Evolutionary conservation across 2,797 vertebrate genomes (phyloP).

Genomic region (Hippocampus kuda): DNA sequence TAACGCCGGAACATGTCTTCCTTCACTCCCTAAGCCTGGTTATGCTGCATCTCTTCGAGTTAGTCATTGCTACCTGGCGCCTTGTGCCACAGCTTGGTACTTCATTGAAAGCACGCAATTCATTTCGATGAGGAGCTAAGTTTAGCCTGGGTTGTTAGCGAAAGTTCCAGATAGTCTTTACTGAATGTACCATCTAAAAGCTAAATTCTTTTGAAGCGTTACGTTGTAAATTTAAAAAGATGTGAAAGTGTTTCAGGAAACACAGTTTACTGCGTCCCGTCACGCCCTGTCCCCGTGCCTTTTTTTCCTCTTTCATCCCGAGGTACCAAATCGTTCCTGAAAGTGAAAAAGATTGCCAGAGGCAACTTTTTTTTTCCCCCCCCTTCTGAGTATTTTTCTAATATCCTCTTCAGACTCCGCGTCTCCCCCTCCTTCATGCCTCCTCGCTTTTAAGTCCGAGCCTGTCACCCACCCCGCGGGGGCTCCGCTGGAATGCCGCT

Average conservation of each 20-base stretch:
- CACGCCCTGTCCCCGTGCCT: not conserved
- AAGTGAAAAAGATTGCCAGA: constrained; percentile 56
- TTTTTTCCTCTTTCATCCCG: not conserved
- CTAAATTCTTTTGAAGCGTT: no score
- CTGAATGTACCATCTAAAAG: no score
- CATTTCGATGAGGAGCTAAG: no score
- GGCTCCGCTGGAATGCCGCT: constrained; percentile 60
- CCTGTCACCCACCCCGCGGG: constrained; percentile 65
- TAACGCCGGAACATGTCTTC: no score
- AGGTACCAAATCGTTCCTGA: constrained; percentile 46
- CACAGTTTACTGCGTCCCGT: constrained; percentile 25
- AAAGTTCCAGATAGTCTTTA: no score
- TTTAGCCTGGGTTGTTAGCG: no score
- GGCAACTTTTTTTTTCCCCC: constrained; percentile 33
- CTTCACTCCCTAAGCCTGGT: no score
- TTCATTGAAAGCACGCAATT: no score
- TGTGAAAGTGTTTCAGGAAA: not conserved
- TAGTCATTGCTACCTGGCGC: no score
- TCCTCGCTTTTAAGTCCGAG: constrained; percentile 65
- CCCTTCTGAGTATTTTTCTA: constrained; percentile 70
- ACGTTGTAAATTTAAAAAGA: no score
- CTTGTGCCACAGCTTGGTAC: no score
- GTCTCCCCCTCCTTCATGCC: constrained; percentile 37
- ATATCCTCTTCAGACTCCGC: constrained; percentile 73
- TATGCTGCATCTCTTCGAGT: no score